A percentile compares a stretch with the other conserved stretches of the same genome.
Conservation (phyloP, 2,888 invertebrate species). For the Stenurella melanura region DNA sequence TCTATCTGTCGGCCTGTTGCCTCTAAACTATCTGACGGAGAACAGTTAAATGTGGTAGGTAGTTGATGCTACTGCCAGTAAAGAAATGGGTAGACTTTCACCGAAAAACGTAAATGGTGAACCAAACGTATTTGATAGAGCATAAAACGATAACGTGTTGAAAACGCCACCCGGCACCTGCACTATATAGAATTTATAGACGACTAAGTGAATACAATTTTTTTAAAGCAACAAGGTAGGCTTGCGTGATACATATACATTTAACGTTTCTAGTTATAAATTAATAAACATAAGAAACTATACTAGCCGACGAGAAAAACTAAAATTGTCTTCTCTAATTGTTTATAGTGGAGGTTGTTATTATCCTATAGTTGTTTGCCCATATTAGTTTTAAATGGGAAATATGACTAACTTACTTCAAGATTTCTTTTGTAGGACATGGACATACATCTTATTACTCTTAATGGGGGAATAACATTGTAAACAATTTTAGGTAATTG, state of each 20-base stretch:
- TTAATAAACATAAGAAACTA: not conserved
- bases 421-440: slow-evolving; percentile 56
- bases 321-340: slow-evolving; percentile 43
- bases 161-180: too few species aligned
- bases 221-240: not conserved
- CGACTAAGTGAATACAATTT: not conserved
- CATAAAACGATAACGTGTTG: too few species aligned
- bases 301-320: slow-evolving; percentile 16
- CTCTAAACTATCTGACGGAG: too few species aligned
- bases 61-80: too few species aligned
- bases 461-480: slow-evolving; percentile 20
- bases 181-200: too few species aligned
- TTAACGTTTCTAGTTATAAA: not conserved
- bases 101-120: too few species aligned
- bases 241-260: not conserved
- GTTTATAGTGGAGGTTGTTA: slow-evolving; percentile 50
- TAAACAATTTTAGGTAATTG: slow-evolving; percentile 21
- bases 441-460: slow-evolving; percentile 48
- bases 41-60: too few species aligned
- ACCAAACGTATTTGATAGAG: too few species aligned
- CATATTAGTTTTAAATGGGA: slow-evolving; percentile 54
- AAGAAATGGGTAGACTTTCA: too few species aligned
- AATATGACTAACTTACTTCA: slow-evolving; percentile 56
- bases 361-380: slow-evolving; percentile 51
- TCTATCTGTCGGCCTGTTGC: too few species aligned